Evolutionary conservation across 2,888 invertebrate species (phyloP).

Genomic region (Augiades crinisus): DNA sequence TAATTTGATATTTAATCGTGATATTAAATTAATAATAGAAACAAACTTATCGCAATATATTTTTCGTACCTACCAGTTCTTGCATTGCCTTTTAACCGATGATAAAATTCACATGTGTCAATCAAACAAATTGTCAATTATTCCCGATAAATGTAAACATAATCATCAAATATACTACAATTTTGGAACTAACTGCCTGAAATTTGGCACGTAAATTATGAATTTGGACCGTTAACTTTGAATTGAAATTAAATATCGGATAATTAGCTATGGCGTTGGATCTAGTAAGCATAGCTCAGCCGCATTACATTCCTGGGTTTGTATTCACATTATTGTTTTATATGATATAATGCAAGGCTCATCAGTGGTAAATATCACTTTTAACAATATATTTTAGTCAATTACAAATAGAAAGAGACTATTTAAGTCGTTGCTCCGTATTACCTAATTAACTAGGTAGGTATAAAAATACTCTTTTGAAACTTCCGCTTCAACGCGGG

Average conservation of each 20-base stretch:
- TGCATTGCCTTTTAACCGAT: neutral
- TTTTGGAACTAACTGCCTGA: neutral
- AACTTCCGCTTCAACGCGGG: too few species aligned
- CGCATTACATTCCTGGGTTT: slow-evolving; percentile 89
- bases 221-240: slow-evolving; percentile 12
- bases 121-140: slow-evolving; percentile 1
- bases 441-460: too few species aligned
- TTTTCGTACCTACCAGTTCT: too few species aligned
- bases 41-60: too few species aligned
- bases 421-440: too few species aligned
- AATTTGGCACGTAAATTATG: slow-evolving; percentile 35
- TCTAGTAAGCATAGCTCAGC: slow-evolving; percentile 84
- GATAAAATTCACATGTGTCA: slow-evolving; percentile 10
- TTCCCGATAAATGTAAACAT: slow-evolving; percentile 24
- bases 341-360: too few species aligned
- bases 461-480: too few species aligned
- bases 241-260: neutral
- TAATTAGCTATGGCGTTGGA: slow-evolving; percentile 72
- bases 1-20: too few species aligned
- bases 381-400: too few species aligned
- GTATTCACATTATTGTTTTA: slow-evolving; percentile 34
- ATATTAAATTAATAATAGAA: too few species aligned
- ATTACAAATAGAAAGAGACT: too few species aligned
- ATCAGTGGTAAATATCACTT: too few species aligned
- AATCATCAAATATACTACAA: slow-evolving; percentile 19